Percentiles rank a stretch among this genome's conserved stretches.
phyloP scores from a whole-genome alignment of 2,797 vertebrate genomes.

The Pyrrhura leucotis region DNA sequence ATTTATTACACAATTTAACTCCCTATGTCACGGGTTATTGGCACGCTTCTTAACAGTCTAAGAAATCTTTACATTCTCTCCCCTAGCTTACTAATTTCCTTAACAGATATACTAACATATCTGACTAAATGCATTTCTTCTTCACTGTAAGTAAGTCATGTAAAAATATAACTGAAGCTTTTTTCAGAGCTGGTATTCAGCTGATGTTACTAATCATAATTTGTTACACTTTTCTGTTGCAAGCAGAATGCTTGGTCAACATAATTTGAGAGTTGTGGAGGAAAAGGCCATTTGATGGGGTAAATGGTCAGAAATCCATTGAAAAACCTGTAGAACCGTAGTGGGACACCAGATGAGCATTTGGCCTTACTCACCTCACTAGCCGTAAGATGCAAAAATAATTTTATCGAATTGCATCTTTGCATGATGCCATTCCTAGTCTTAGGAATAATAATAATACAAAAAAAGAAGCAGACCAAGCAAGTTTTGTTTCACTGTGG shows the following conservation, averaged over 20 bases:
- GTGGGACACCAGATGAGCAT: background rate
- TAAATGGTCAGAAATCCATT: background rate
- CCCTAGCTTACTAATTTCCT: background rate
- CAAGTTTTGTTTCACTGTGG: fast-evolving
- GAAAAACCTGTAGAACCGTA: background rate
- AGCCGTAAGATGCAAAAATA: background rate
- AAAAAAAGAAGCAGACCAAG: background rate
- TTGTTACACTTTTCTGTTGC: background rate
- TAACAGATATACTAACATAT: background rate
- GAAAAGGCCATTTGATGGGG: background rate
- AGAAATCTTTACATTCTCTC: background rate
- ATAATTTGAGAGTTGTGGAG: background rate
- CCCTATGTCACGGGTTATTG: background rate
- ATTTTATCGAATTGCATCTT: background rate
- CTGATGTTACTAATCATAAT: background rate
- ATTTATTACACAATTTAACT: background rate
- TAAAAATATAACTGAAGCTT: background rate
- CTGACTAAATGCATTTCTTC: background rate
- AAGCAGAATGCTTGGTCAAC: background rate
- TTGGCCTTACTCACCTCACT: background rate
- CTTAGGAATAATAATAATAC: background rate
- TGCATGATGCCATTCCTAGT: background rate
- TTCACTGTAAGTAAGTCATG: background rate
- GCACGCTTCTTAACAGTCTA: background rate
- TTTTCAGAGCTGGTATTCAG: background rate